Evolutionary conservation across 1,140 invertebrate genomes (phyloP), one percentile per base, ranked within the genome.

Genomic region (Venustaconcha ellipsiformis): DNA sequence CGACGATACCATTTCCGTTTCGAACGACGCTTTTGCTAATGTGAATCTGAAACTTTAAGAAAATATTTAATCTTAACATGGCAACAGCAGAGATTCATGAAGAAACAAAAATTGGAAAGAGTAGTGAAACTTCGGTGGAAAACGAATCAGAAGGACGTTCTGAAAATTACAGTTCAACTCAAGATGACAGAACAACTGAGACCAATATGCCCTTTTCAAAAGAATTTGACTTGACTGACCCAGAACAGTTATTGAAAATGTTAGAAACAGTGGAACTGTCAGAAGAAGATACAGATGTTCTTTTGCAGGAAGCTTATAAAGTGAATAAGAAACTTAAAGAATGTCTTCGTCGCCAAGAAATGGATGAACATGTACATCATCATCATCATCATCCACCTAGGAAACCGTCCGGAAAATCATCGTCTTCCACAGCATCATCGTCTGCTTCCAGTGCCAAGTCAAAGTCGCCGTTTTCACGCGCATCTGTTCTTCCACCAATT

Each of bases 201-300:
- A 62, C 59, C 59, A 62, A 62, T 8, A 23, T 62, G 14, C 18
- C 18, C 18, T 14, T 11, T n/a, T 11, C 18, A 23, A 62, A 62
- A 11, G 64, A 76, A 30, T 73, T 83, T 62, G 76, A 84, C 70
- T 70, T 84, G 14, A 70, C 79, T 20, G 65, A 84, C 59, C 82
- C 83, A 56, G 80, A 83, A 13, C 77, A 77, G 72, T 67, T 86
- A 20, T 65, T 82, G 15, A 56, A 78, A 55, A 79, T 84, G 76
- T 72, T 86, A 64, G 83, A 83, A 77, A 80, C 55, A 57, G 74
- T 82, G 63, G 82, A 86, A 57, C 76, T 86, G 48, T 78, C 81
- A 30, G 84, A 86, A 66, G 84, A 86, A 70, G 84, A 86, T 57
- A 84, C 84, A 6, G 84, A 86, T 48, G 76, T 78, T 48, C 65